Conservation (phyloP, 2,113 vertebrate species). For the Aphyosemion australe region DNA sequence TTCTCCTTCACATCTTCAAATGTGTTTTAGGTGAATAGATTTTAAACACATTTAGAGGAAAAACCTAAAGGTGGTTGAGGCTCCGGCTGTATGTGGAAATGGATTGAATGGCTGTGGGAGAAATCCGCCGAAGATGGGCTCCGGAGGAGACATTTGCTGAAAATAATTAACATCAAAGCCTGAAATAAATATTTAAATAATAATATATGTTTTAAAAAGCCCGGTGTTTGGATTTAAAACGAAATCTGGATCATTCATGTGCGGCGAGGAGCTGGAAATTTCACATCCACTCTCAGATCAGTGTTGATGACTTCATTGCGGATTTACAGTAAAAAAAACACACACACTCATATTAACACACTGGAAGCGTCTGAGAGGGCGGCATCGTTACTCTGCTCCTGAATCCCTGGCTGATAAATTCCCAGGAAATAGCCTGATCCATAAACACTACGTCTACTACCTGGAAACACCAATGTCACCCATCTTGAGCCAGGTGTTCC, state of each 20-base stretch:
- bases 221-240: slow-evolving; percentile 17
- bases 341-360: slow-evolving; percentile 9
- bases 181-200: not conserved
- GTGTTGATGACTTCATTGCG: slow-evolving; percentile 75
- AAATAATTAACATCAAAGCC: slow-evolving; percentile 15
- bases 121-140: slow-evolving; percentile 66
- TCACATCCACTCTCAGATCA: slow-evolving; percentile 50
- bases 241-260: slow-evolving; percentile 61
- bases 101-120: slow-evolving; percentile 65
- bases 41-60: not conserved
- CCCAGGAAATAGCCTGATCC: slow-evolving; percentile 54
- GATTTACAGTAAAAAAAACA: slow-evolving; percentile 70
- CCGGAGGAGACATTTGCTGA: slow-evolving; percentile 65
- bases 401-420: slow-evolving; percentile 42
- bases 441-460: slow-evolving; percentile 27
- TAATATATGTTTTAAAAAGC: not conserved
- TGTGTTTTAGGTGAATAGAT: slow-evolving; percentile 30
- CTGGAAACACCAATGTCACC: slow-evolving; percentile 72
- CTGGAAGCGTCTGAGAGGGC: slow-evolving; percentile 66
- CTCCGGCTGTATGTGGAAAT: slow-evolving; percentile 20
- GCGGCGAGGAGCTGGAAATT: slow-evolving; percentile 46
- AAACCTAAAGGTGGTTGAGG: not conserved
- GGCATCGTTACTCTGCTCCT: slow-evolving; percentile 47
- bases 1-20: slow-evolving; percentile 22
- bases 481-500: slow-evolving; percentile 72